Base-by-base conservation (phyloP, 2,113 vertebrate genomes). In the Antennarius striatus region DNA sequence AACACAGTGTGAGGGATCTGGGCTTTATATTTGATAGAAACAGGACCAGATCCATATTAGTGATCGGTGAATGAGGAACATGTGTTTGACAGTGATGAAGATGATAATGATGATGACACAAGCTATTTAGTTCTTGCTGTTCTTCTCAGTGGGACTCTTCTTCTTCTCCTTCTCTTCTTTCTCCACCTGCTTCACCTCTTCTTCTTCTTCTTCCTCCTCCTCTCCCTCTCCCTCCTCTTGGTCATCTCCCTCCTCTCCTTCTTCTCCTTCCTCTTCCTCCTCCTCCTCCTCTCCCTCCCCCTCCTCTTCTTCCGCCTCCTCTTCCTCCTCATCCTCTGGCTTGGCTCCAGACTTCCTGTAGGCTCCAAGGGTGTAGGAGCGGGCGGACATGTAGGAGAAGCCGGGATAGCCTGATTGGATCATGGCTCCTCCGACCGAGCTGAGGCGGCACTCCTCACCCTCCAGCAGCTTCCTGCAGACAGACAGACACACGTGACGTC, bases 381-480 rank as follows among this genome's bases (percentile, higher is more conserved):
- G 92, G 11, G 85, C 61, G 0, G 87, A 82, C 12, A 88, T 83
- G 63, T 93, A 93, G 71, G 92, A 92, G 73, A 88, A 88, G 67
- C 90, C 78, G 0, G 90, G 77, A 77, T 92, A 94, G 62, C 91
- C 85, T 0, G 93, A 84, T 64, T 93, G 91, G 45, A 93, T 73
- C 79, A 91, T 75, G 57, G 86, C 77, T 0, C 92, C 89, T 0
- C 91, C 79, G 0, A 92, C 83, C 0, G 86, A 81, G 82, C 88
- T 94, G 68, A 95, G 82, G 62, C 94, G 94, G n/a, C 92, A 93
- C 81, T 95, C 94, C 29, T 95, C 94, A 0, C 94, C 93, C 55
- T 95, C 94, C 78, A 95, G 91, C 15, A 95, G 81, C 90, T 95
- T 95, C 89, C 94, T 95, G 72, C 4, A 30, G 16, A 53, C 40